Evolutionary conservation across 2,888 invertebrate genomes (phyloP), one percentile per base, ranked within the genome.

Genomic region (Yponomeuta evonymella): DNA sequence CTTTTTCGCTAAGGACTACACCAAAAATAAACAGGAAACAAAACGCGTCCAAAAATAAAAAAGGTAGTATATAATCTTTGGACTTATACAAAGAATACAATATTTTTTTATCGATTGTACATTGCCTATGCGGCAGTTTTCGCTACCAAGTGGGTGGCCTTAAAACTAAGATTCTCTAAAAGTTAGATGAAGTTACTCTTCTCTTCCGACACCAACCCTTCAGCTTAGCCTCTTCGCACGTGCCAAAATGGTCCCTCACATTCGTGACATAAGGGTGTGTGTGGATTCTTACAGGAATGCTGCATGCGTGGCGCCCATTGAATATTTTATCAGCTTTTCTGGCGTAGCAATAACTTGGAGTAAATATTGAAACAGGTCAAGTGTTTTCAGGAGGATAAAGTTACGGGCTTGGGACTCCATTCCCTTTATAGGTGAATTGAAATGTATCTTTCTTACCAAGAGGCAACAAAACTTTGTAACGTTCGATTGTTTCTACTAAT

Each of bases 351-450:
- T 58, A 58, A 68, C 11, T 68, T 29, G 12, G 51, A 5, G 12
- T 68, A 29, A 68, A 68, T 68, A 68, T 68, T 15, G 23, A 68
- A 51, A 12, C 10, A 29, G 68, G 68, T 48, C 51, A 29, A 67
- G 29, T 58, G 48, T 15, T 9, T 23, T 67, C 36, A 8, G 43
- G 8, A 23, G n/a, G 36, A 43, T 8, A 43, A 36, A 1, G n/a
- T 43, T 43, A 1, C n/a, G 43, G 11, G 12, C 65, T 65, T 65
- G 10, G 0, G 30, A 15, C 65, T 30, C 8, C 43, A 43, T 43
- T 8, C 6, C 8, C 9, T 43, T 43, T 43, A 43, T 5, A 43
- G 43, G 8, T 43, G 8, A 43, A 43, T 43, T 43, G 6, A 8
- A 1, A 8, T 43, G 43, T 33, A 33, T 33, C 33, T 33, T 33